phyloP scores from a whole-genome alignment of 2,113 vertebrate genomes.

The Mesocricetus auratus region DNA sequence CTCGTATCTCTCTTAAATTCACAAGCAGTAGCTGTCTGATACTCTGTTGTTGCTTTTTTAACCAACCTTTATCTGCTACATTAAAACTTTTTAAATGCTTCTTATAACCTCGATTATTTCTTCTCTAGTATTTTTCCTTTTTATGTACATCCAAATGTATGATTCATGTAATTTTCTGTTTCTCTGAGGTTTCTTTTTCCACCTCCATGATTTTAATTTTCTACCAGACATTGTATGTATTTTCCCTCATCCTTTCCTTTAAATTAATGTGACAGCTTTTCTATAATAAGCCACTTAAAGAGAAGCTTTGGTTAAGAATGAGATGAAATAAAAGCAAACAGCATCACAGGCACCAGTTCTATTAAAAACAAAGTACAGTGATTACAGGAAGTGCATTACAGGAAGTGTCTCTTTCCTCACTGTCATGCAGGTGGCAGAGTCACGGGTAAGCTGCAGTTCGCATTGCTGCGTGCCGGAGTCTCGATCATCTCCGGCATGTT shows the following conservation, averaged over 20 bases:
- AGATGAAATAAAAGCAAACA: slow-evolving; percentile 85
- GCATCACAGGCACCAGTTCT: slow-evolving; percentile 84
- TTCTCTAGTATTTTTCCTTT: neutral
- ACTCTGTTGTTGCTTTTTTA: neutral
- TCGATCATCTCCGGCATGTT: slow-evolving; percentile 92
- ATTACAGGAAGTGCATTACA: slow-evolving; percentile 82
- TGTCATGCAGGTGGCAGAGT: slow-evolving; percentile 79
- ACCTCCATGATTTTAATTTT: slow-evolving; percentile 84
- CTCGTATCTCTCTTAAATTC: neutral
- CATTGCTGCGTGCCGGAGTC: slow-evolving; percentile 84
- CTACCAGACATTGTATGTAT: slow-evolving; percentile 91
- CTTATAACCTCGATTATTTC: neutral
- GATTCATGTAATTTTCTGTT: neutral
- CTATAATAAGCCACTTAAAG: slow-evolving; percentile 88
- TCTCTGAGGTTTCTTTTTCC: neutral
- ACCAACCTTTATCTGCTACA: neutral
- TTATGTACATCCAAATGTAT: neutral
- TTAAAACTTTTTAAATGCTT: neutral
- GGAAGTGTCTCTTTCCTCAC: slow-evolving; percentile 83
- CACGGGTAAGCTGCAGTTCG: slow-evolving; percentile 73
- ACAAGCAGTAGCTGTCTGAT: neutral
- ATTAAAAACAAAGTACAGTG: slow-evolving; percentile 74
- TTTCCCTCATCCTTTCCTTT: slow-evolving; percentile 85
- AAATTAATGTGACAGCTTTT: slow-evolving; percentile 89
- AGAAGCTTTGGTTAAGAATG: slow-evolving; percentile 92